phyloP scores from a whole-genome alignment of 1,140 invertebrate species.

The Drosophila kikkawai region DNA sequence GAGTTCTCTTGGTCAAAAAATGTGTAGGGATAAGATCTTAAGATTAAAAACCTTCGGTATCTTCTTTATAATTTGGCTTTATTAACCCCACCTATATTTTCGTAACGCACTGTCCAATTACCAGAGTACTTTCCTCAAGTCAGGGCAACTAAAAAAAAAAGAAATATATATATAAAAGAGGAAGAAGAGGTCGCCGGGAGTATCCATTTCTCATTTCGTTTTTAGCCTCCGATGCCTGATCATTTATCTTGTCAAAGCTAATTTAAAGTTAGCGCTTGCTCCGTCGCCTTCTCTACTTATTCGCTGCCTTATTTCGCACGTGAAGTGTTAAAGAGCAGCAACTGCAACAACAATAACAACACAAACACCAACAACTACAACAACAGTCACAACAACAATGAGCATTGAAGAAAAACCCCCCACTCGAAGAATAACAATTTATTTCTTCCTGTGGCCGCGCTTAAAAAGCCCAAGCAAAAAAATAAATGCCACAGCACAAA shows the following conservation, averaged over 20 bases:
- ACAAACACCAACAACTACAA: conserved; percentile 8
- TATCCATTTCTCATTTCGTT: conserved; percentile 58
- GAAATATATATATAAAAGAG: not conserved
- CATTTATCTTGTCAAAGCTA: conserved; percentile 81
- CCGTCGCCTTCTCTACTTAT: conserved; percentile 27
- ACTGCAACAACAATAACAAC: not conserved
- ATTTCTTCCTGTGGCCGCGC: conserved; percentile 56
- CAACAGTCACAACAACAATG: conserved; percentile 48
- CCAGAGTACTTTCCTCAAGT: conserved; percentile 21
- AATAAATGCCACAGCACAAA: conserved; percentile 15
- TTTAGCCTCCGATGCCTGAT: conserved; percentile 51
- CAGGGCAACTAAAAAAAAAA: conserved; percentile 6
- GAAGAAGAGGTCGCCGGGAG: conserved; percentile 32
- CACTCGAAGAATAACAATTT: conserved; percentile 55
- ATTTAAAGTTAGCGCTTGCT: conserved; percentile 65
- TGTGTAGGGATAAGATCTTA: too few species aligned
- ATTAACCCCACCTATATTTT: not conserved
- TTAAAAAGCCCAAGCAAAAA: conserved; percentile 25
- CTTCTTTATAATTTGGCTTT: not conserved
- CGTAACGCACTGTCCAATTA: conserved; percentile 37
- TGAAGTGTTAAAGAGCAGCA: conserved; percentile 73
- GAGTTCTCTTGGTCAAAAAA: too few species aligned
- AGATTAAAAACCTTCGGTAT: too few species aligned
- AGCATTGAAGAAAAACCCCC: conserved; percentile 34
- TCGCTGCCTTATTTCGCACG: conserved; percentile 66